Evolutionary conservation across 2,888 invertebrate genomes (phyloP), one percentile per base, ranked within the genome.

Genomic region (Eristalinus sepulchralis): DNA sequence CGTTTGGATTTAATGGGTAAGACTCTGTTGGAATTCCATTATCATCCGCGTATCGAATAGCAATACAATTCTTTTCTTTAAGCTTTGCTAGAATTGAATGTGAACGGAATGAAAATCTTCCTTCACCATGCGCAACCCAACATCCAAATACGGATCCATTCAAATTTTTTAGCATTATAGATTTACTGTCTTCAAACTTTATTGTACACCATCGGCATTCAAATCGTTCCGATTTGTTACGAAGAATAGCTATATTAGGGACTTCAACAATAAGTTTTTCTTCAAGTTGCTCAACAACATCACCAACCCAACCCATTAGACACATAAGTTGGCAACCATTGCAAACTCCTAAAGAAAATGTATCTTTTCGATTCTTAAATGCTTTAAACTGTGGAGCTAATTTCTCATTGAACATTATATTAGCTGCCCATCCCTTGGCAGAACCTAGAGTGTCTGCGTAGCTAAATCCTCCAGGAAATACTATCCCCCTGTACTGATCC

Each of bases 251-350:
- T 80, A 97, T 94, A 89, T 95, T 94, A 0, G 94, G 94, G 1
- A 93, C 92, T 64, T 91, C 90, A 59, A 91, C 89, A 0, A 89
- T 63, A 60, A 87, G 59, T 71, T 8, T 10, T 13, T 2, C 63
- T 9, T 6, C 47, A 20, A 11, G 59, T 64, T 34, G 24, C 1
- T 70, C 67, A 1, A 71, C 59, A 47, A 68, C 5, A 10, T 97
- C 93, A 59, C 96, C 96, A 64, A 99, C 94, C 97, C 98, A 99
- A 4, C 98, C 98, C 6, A 99, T 94, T 27, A 98, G 93, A 5
- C 96, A 97, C 97, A 99, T 97, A 88, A 99, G 93, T 91, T 99
- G 99, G 90, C 99, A 99, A 0, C 99, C 99, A 92, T 99, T 99
- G 91, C 99, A 99, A n/a, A 99, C 97, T 34, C 99, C 99, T 88